phyloP scores from a whole-genome alignment of 2,888 invertebrate genomes.

The Diaphora mendica region DNA sequence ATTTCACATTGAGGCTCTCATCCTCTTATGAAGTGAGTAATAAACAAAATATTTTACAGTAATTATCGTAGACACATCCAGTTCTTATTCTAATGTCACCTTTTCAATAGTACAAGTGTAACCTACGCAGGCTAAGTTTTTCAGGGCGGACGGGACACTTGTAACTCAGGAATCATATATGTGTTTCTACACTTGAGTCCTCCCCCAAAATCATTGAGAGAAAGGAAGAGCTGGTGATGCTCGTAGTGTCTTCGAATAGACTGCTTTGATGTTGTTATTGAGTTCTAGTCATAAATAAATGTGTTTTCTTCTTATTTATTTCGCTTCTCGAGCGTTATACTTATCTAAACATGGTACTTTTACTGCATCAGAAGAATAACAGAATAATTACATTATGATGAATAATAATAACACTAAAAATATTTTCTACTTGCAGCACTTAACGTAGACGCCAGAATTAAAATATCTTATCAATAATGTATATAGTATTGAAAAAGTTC shows the following conservation, averaged over 20 bases:
- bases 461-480: too few relatives aligned
- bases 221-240: not conserved
- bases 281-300: too few relatives aligned
- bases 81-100: not conserved
- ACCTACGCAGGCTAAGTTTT: not conserved
- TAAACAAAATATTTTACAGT: not conserved
- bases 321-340: not conserved
- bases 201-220: too few relatives aligned
- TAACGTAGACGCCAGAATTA: not conserved
- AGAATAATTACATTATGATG: too few relatives aligned
- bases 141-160: too few relatives aligned
- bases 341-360: too few relatives aligned
- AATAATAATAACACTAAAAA: too few relatives aligned
- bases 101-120: not conserved
- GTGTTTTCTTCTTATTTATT: not conserved
- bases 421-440: too few relatives aligned
- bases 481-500: too few relatives aligned
- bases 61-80: not conserved
- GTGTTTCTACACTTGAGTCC: too few relatives aligned
- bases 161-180: too few relatives aligned
- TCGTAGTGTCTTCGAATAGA: not conserved
- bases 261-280: not conserved
- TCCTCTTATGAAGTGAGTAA: conserved; percentile 8
- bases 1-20: conserved; percentile 1
- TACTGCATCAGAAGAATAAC: too few relatives aligned